These are phyloP conservation scores for Cassiopea xamachana DNA, from an alignment of 30 jellyfish, hydroid and myxozoan genomes.

Conservation along the genomic window DNA sequence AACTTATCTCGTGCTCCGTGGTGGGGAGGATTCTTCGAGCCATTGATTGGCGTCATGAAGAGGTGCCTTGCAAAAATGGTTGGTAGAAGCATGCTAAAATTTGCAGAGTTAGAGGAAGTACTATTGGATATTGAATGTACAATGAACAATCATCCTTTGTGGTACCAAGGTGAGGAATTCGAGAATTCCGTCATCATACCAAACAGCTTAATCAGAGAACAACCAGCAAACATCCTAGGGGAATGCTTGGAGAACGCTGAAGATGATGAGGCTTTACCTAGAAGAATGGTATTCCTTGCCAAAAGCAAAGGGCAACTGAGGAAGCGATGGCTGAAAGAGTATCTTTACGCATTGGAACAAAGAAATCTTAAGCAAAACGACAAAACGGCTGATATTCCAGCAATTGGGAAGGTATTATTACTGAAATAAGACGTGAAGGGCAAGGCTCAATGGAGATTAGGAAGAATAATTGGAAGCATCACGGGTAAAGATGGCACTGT, in stretches of 20 bases:
- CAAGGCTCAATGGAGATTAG: slow-evolving; percentile 51
- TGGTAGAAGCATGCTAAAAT: slow-evolving; percentile 24
- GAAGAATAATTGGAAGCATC: slow-evolving; percentile 46
- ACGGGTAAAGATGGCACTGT: slow-evolving; percentile 55
- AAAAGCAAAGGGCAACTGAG: slow-evolving; percentile 45
- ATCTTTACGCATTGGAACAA: slow-evolving; percentile 28
- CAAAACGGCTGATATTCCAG: slow-evolving; percentile 7
- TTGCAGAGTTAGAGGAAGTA: slow-evolving; percentile 43
- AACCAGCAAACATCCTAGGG: slow-evolving; percentile 59
- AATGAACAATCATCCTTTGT: slow-evolving; percentile 64
- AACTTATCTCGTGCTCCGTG: slow-evolving; percentile 66
- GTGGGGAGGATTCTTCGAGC: slow-evolving; percentile 76
- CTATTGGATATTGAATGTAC: slow-evolving; percentile 34
- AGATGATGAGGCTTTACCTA: slow-evolving; percentile 21
- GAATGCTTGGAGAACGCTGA: slow-evolving; percentile 19
- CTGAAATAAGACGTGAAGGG: slow-evolving; percentile 44
- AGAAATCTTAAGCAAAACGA: slow-evolving; percentile 19
- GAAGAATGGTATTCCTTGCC: slow-evolving; percentile 28
- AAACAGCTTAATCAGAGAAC: slow-evolving; percentile 47
- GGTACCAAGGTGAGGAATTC: slow-evolving; percentile 69
- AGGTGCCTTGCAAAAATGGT: slow-evolving; percentile 22
- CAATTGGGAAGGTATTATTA: slow-evolving; percentile 31
- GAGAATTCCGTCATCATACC: slow-evolving; percentile 61
- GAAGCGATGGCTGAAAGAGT: slow-evolving; percentile 46
- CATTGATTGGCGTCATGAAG: slow-evolving; percentile 51